These are phyloP conservation scores for Dolichopus griseipennis DNA, from an alignment of 2,888 invertebrate genomes.

Conservation along the genomic window DNA sequence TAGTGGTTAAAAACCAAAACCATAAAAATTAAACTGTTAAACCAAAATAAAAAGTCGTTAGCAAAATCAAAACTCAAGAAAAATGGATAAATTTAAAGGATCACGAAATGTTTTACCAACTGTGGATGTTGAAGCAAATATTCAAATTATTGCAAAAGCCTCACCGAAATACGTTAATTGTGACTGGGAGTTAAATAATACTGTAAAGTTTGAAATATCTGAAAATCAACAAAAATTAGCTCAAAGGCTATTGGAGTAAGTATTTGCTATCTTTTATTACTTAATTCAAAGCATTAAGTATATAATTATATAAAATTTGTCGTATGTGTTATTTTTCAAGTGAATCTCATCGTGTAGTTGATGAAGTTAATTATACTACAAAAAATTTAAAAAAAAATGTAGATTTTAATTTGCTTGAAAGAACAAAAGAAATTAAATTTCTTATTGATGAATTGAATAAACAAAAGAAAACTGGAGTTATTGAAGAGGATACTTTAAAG, in stretches of 20 bases:
- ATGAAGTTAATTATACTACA: constrained; percentile 63
- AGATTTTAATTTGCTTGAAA: constrained; percentile 67
- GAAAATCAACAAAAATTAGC: constrained; percentile 76
- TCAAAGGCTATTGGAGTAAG: constrained; percentile 59
- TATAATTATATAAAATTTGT: no score
- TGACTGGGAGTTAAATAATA: constrained; percentile 69
- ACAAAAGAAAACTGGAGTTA: constrained; percentile 64
- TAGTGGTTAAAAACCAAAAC: no score
- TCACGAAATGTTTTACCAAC: constrained; percentile 17
- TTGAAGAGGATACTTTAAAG: constrained; percentile 68
- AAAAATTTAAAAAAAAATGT: constrained; percentile 66
- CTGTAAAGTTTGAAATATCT: constrained; percentile 58
- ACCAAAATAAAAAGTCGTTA: no score
- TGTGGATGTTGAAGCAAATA: constrained; percentile 26
- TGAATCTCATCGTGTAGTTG: constrained; percentile 54
- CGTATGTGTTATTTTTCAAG: no score
- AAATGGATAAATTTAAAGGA: constrained; percentile 20
- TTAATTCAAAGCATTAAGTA: no score
- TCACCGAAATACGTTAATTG: constrained; percentile 53
- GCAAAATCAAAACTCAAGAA: constrained; percentile 16
- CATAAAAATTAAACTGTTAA: no score
- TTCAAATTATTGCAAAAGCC: constrained; percentile 40
- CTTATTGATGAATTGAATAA: constrained; percentile 66
- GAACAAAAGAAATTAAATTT: constrained; percentile 73
- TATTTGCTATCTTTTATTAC: constrained; percentile 11